Base-by-base conservation (phyloP, 2,113 vertebrate species). In the Cottus gobio region DNA sequence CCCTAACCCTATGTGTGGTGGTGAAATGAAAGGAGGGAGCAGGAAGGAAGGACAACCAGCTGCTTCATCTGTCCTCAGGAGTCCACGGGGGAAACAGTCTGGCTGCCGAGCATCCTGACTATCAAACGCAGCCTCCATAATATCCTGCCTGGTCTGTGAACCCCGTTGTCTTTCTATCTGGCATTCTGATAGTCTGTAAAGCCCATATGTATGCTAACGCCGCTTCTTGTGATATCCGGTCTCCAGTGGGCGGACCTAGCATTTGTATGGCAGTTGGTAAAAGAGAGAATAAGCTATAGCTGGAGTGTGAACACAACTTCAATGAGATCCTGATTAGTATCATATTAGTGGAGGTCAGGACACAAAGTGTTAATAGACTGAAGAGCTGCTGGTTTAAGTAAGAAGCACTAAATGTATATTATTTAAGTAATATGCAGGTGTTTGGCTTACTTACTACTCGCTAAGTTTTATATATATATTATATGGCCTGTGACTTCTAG, bases 11-110 rank as follows among this genome's bases (percentile, higher is more conserved):
- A 71, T 90, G 79, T 83, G 85, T 87, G 83, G 79, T 89, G 90
- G 88, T 89, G 91, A 90, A 91, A 90, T 91, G 89, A 91, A 90
- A 92, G 85, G 71, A 88, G 85, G 79, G 82, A 90, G 80, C 91
- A 93, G 93, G 91, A 92, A 92, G 84, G 87, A 93, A 89, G 92
- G 91, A 91, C 85, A 85, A 80, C 79, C 92, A 92, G 92, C 92
- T 93, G 91, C 87, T 91, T 90, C 87, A 86, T 91, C 82, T 89
- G 92, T 92, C 93, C 90, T 91, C 86, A 64, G 91, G 82, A 90
- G 90, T 89, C 90, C 87, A 85, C 85, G 79, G 90, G 86, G 90
- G 86, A 89, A 92, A 89, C 87, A 79, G 89, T 71, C 87, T 87
- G 88, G 89, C 93, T 92, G 84, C 85, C 11, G 70, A 91, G 90